Base-by-base conservation (phyloP, 2,888 invertebrate genomes). In the Andrena bucephala region DNA sequence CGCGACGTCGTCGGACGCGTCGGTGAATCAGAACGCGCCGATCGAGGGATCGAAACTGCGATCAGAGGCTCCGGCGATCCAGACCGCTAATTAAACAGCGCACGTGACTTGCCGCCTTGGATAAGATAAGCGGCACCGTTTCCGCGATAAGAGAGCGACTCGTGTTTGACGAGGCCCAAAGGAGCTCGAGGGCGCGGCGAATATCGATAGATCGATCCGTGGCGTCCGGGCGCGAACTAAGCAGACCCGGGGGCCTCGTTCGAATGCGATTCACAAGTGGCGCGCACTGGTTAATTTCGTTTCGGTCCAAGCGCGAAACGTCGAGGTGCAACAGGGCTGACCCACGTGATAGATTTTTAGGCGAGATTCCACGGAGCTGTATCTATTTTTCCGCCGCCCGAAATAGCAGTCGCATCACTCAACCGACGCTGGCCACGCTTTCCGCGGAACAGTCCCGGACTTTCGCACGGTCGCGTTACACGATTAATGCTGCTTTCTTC, bases 201-300 rank as follows among this genome's bases (percentile, higher is more conserved):
- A 0, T 42, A 36, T 52, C 60, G 68, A 62, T 20, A n/a, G 48
- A 77, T 77, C 59, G 50, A 52, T 2, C 3, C 27, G 7, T 8
- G 13, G 20, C 48, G 57, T 50, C 13, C 10, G 48, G 54, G 48
- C 62, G 59, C 16, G 42, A 5, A 48, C 24, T 27, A 50, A 42
- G 31, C 20, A 36, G 27, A 13, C 13, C 42, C 48, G 42, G n/a
- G 65, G 24, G 24, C 42, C 42, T 73, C 84, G 83, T 71, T 81
- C 80, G 77, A 81, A 65, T 70, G 63, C 73, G 74, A 70, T 83
- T 77, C 77, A 69, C 76, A 79, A 71, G 76, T 48, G 77, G 78
- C 82, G 81, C 85, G 69, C 68, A 66, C 70, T 59, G 82, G 85
- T 90, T 89, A 89, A 90, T 88, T 91, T 89, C 84, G 88, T 86